Percentiles rank a stretch among this genome's conserved stretches.
These are phyloP conservation scores for Argopecten irradians DNA, from an alignment of 1,140 invertebrate genomes.

Conservation along the genomic window DNA sequence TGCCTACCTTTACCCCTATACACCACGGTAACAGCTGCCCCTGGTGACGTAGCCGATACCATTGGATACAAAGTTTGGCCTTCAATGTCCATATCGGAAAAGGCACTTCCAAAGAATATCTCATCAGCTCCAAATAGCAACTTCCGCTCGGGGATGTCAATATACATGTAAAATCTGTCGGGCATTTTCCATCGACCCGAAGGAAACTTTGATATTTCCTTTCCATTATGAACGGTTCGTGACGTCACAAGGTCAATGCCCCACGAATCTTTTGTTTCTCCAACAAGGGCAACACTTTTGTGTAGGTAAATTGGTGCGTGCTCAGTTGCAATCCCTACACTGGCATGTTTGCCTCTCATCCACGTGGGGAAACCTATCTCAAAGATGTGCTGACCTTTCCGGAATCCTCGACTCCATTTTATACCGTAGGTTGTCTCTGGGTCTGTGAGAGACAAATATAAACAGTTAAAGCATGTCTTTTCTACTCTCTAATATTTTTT, in stretches of 20 bases:
- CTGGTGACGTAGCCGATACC: slow-evolving; percentile 42
- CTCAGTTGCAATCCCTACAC: slow-evolving; percentile 52
- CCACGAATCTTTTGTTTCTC: slow-evolving; percentile 52
- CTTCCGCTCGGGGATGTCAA: slow-evolving; percentile 50
- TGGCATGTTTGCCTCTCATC: slow-evolving; percentile 43
- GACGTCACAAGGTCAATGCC: slow-evolving; percentile 47
- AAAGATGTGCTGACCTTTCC: slow-evolving; percentile 49
- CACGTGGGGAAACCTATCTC: slow-evolving; percentile 55
- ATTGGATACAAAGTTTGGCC: slow-evolving; percentile 52
- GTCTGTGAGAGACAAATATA: neutral
- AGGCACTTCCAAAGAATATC: slow-evolving; percentile 52
- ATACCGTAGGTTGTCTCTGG: slow-evolving; percentile 44
- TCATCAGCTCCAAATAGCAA: slow-evolving; percentile 54
- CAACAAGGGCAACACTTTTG: slow-evolving; percentile 45
- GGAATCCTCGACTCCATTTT: slow-evolving; percentile 54
- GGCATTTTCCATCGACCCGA: slow-evolving; percentile 34
- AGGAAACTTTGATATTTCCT: slow-evolving; percentile 37
- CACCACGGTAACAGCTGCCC: slow-evolving; percentile 53
- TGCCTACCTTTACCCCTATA: slow-evolving; percentile 54
- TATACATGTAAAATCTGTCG: slow-evolving; percentile 60
- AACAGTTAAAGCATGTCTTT: too few species aligned
- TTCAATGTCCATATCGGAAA: slow-evolving; percentile 38
- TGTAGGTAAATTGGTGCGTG: slow-evolving; percentile 39
- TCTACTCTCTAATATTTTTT: too few species aligned
- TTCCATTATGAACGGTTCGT: slow-evolving; percentile 37